Evolutionary conservation across 2,797 vertebrate species (phyloP), one percentile per base, ranked within the genome.

Genomic region (Scleropages formosus): DNA sequence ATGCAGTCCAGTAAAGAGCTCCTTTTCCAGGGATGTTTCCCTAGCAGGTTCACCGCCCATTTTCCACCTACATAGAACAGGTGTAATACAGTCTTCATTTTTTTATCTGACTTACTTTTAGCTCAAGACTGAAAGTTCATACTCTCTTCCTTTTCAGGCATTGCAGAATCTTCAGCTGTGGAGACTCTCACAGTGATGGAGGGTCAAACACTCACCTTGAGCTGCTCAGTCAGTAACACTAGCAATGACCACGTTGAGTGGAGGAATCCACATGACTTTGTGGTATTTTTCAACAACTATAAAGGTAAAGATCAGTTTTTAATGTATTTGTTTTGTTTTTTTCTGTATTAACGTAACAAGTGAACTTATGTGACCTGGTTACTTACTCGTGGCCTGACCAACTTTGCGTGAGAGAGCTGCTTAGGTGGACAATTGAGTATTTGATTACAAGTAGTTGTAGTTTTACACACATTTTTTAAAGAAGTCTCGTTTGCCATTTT

Each of bases 121-220:
- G 18, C 47, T 60, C 13, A 39, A 15, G 60, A 51, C 77, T 49
- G 1, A 39, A 24, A 58, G 56, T 46, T 46, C 68, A 64, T 65
- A 22, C 8, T 53, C n/a, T 80, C 77, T n/a, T 74, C 67, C 76
- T 67, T 27, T 18, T 69, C 74, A 86, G 85, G 80, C 13, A 39
- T 83, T 83, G 51, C 78, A 87, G 86, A 69, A 77, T 87, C 86
- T n/a, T 27, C 80, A 24, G 87, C 82, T 0, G 56, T 70, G 27
- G 76, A 80, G 49, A 81, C 18, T 7, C 0, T 87, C 22, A 89
- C 84, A 0, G 79, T 90, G 63, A 51, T n/a, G 46, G 80, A 89
- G 78, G 92, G 92, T 8, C 47, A 80, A 0, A 89, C 82, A 0
- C 73, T 93, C 47, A 59, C 9, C 1, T 24, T 93, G n/a, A 80